These are phyloP conservation scores for Habrosyne pyritoides DNA, from an alignment of 2,888 invertebrate species.

Conservation along the genomic window DNA sequence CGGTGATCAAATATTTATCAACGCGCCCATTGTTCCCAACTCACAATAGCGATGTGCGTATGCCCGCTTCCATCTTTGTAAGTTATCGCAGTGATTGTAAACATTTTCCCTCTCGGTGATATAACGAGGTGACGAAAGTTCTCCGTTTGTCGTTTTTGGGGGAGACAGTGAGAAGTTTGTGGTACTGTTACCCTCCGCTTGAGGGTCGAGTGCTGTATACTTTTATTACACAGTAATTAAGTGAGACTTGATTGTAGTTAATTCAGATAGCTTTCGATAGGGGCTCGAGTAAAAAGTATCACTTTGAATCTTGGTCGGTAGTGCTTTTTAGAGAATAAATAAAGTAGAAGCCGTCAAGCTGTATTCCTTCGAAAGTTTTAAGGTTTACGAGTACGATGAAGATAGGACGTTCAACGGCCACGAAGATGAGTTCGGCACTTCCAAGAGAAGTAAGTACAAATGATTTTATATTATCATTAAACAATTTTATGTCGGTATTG, in stretches of 20 bases:
- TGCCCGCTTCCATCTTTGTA: conserved; percentile 54
- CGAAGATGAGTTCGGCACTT: conserved; percentile 72
- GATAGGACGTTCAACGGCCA: conserved; percentile 70
- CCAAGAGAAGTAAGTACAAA: conserved; percentile 72
- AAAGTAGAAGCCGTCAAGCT: conserved; percentile 72
- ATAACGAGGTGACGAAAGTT: conserved; percentile 44
- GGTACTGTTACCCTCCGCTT: conserved; percentile 23
- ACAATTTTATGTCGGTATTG: conserved; percentile 38
- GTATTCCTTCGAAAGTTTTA: conserved; percentile 82
- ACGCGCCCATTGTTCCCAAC: conserved; percentile 56
- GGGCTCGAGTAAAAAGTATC: conserved; percentile 14
- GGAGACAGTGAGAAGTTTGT: conserved; percentile 27
- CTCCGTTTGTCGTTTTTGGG: conserved; percentile 23
- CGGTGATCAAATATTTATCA: conserved; percentile 24
- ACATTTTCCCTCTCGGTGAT: conserved; percentile 41
- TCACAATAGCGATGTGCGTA: conserved; percentile 67
- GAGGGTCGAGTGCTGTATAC: conserved; percentile 24
- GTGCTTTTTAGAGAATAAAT: conserved; percentile 36
- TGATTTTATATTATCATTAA: conserved; percentile 40
- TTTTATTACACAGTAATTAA: conserved; percentile 28
- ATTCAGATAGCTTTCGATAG: not conserved
- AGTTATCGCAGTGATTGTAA: conserved; percentile 60
- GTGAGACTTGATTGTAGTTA: conserved; percentile 10
- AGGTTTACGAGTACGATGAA: conserved; percentile 79
- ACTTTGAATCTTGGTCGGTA: conserved; percentile 24